A percentile compares a stretch with the other conserved stretches of the same genome.
Conservation (phyloP, 1,140 invertebrate species). For the Cydia amplana region DNA sequence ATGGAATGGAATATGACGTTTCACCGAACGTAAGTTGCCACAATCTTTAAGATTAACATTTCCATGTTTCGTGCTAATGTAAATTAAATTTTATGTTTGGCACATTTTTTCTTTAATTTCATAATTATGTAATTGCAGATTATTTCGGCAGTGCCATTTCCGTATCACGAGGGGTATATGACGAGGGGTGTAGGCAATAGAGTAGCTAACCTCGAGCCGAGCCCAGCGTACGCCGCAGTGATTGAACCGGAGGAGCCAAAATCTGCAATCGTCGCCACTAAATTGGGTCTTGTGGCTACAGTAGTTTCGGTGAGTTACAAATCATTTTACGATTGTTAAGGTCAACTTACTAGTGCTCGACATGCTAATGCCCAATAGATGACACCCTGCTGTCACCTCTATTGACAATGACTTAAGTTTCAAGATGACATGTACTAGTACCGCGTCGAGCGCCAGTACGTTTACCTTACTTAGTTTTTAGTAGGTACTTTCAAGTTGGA, state of each 20-base stretch:
- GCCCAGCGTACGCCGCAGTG: constrained; percentile 14
- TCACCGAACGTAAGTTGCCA: background rate
- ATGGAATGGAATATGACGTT: constrained; percentile 9
- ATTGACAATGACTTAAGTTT: no score
- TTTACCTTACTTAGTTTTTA: no score
- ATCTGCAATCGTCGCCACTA: constrained; percentile 30
- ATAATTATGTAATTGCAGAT: background rate
- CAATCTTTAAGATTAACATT: background rate
- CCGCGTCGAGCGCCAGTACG: no score
- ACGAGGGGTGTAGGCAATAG: background rate
- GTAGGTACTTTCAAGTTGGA: no score
- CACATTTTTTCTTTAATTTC: background rate
- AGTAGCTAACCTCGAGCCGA: background rate
- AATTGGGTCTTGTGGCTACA: constrained; percentile 7
- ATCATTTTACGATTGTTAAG: no score
- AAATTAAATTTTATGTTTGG: background rate
- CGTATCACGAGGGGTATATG: background rate
- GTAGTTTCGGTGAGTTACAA: constrained; percentile 34
- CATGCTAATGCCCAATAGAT: no score
- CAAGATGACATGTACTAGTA: no score
- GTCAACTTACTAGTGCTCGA: no score
- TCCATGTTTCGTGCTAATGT: background rate
- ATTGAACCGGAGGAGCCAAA: constrained; percentile 25
- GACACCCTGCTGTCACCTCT: no score
- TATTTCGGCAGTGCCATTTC: background rate